A percentile compares a stretch with the other conserved stretches of the same genome.
Evolutionary conservation across 2,113 vertebrate species (phyloP).

Genomic region (Bufo gargarizans): DNA sequence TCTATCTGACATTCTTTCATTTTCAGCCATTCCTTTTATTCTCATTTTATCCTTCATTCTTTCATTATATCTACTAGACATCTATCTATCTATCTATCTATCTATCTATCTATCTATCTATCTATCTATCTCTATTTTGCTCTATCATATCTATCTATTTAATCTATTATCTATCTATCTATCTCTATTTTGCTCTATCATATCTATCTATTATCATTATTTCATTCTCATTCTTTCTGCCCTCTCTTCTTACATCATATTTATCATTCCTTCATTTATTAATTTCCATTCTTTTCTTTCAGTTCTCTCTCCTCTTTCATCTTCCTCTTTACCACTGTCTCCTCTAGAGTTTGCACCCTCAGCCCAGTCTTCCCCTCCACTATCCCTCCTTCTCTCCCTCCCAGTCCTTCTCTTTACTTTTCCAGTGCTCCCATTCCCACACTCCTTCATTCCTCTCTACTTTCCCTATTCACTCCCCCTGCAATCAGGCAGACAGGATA

Average conservation of each 20-base stretch:
- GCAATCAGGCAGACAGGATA: background rate
- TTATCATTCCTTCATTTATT: background rate
- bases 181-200: background rate
- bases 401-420: background rate
- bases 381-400: background rate
- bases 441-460: background rate
- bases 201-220: background rate
- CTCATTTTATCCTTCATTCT: background rate
- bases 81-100: background rate
- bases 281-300: background rate
- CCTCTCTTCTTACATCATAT: background rate
- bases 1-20: background rate
- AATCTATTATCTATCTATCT: background rate
- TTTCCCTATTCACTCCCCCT: background rate
- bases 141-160: background rate
- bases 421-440: no score
- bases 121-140: background rate
- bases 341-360: background rate
- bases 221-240: background rate
- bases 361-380: background rate
- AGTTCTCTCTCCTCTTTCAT: no score
- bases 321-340: background rate
- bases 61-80: background rate
- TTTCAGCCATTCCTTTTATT: background rate
- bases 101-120: background rate